A percentile compares a stretch with the other conserved stretches of the same genome.
Conservation (phyloP, 2,888 invertebrate species). For the Hirtodrosophila duncani region DNA sequence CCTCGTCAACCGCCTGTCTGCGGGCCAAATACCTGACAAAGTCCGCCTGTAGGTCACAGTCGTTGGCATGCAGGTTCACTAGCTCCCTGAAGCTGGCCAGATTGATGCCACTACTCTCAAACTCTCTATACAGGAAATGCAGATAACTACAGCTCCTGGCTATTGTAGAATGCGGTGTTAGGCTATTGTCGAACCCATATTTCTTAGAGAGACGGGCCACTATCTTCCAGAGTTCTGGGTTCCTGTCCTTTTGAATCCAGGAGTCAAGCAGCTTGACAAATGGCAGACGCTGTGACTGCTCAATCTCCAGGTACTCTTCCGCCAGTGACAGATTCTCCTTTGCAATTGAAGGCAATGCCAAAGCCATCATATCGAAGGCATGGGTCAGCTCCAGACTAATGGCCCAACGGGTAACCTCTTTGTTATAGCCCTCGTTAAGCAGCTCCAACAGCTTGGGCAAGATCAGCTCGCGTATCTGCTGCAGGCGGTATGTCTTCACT, state of each 20-base stretch:
- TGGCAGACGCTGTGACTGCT: constrained; percentile 82
- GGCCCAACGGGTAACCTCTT: constrained; percentile 86
- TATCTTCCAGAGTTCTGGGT: constrained; percentile 86
- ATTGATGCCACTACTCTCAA: constrained; percentile 86
- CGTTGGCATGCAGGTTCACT: constrained; percentile 84
- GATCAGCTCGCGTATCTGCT: constrained; percentile 82
- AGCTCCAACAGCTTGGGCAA: constrained; percentile 82
- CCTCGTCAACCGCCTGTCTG: constrained; percentile 84
- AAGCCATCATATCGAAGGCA: constrained; percentile 84
- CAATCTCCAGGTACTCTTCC: constrained; percentile 86
- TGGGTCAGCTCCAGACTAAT: constrained; percentile 83
- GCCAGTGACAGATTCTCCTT: constrained; percentile 88
- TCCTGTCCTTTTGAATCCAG: constrained; percentile 82
- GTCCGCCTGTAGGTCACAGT: constrained; percentile 82
- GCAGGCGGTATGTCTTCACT: constrained; percentile 83
- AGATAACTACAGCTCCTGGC: constrained; percentile 87
- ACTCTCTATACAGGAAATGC: constrained; percentile 88
- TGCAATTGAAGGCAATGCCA: constrained; percentile 87
- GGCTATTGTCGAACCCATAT: constrained; percentile 84
- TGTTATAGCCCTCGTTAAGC: constrained; percentile 81
- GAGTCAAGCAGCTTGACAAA: constrained; percentile 86
- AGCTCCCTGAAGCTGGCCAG: constrained; percentile 90
- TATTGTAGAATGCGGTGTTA: constrained; percentile 86
- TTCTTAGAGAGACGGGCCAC: constrained; percentile 87
- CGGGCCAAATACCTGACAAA: constrained; percentile 83